A percentile compares a stretch with the other conserved stretches of the same genome.
phyloP scores from a whole-genome alignment of 2,888 invertebrate species.

The Heliconius cydno region DNA sequence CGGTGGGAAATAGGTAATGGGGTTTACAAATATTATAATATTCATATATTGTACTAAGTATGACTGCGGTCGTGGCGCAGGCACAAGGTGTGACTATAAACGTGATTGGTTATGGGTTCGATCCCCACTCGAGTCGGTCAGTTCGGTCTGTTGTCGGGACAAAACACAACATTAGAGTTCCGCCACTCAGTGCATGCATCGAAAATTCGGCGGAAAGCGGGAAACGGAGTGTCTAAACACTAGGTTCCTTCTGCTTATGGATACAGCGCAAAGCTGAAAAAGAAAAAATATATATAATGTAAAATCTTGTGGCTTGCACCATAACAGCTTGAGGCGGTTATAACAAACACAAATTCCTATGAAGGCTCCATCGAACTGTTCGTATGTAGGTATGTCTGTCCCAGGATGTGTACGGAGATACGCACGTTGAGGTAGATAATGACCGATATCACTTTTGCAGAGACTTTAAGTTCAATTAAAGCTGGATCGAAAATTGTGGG shows the following conservation, averaged over 20 bases:
- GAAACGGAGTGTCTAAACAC: not conserved
- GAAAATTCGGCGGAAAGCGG: too few species aligned
- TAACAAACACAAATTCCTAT: slow-evolving; percentile 21
- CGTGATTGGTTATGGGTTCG: too few species aligned
- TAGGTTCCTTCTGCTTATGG: not conserved
- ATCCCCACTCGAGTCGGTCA: too few species aligned
- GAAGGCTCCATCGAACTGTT: not conserved
- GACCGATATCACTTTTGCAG: not conserved
- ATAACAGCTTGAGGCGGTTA: slow-evolving; percentile 6
- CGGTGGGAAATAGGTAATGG: too few species aligned
- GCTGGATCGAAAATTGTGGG: too few species aligned
- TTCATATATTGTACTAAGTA: too few species aligned
- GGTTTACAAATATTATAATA: too few species aligned
- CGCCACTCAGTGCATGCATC: not conserved
- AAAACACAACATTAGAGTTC: not conserved
- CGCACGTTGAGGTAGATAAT: not conserved
- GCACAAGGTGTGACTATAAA: too few species aligned
- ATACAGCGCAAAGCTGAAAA: not conserved
- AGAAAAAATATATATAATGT: not conserved
- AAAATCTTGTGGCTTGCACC: slow-evolving; percentile 8
- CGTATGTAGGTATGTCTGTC: not conserved
- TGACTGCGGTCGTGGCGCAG: too few species aligned
- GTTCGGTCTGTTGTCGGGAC: too few species aligned
- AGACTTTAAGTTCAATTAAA: not conserved
- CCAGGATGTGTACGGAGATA: not conserved